Conservation (phyloP, 2,797 vertebrate species). For the Lagothrix lagotricha region DNA sequence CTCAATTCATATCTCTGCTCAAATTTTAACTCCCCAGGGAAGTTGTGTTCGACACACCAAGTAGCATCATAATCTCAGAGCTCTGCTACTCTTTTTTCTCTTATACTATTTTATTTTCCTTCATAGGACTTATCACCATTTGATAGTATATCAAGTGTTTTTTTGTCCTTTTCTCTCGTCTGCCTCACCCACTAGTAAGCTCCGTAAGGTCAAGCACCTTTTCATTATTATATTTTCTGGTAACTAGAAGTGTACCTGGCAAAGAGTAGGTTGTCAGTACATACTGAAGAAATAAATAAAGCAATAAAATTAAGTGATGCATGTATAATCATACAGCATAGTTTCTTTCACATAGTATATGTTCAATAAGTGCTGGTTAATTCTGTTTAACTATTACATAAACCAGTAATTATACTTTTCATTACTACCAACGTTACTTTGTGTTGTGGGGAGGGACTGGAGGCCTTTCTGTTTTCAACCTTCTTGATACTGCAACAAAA, state of each 20-base stretch:
- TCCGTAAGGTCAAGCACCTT: neutral
- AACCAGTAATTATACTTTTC: neutral
- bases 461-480: neutral
- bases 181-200: neutral
- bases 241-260: neutral
- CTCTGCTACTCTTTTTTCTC: neutral
- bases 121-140: neutral
- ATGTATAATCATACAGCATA: neutral
- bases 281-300: neutral
- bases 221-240: neutral
- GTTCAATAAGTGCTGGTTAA: neutral
- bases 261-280: neutral
- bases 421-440: neutral
- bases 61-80: neutral
- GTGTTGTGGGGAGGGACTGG: too few species aligned
- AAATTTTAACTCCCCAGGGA: neutral
- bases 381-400: neutral
- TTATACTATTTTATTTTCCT: neutral
- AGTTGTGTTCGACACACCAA: neutral
- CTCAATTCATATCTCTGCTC: neutral
- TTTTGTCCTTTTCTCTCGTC: neutral
- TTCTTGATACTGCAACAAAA: neutral
- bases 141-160: constrained; percentile 1
- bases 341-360: neutral
- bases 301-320: neutral